Percentiles rank a stretch among this genome's conserved stretches.
Conservation (phyloP, 2,888 invertebrate genomes). For the Xylocampa areola region DNA sequence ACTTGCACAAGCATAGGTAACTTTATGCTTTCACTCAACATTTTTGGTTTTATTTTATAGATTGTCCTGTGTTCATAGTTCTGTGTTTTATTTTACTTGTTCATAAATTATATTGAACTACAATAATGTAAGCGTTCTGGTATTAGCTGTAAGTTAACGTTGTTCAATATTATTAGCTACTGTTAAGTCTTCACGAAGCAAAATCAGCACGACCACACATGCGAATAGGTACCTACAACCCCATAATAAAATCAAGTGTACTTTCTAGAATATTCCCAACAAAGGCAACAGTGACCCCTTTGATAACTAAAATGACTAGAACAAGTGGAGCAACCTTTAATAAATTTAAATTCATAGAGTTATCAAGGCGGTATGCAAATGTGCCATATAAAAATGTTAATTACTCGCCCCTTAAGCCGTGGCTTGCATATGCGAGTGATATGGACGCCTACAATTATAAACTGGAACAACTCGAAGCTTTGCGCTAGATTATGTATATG, state of each 20-base stretch:
- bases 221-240: neutral
- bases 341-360: conserved; percentile 77
- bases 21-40: no score
- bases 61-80: no score
- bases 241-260: neutral
- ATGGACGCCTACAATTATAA: conserved; percentile 55
- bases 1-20: no score
- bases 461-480: conserved; percentile 37
- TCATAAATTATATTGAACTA: no score
- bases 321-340: conserved; percentile 68
- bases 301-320: conserved; percentile 56
- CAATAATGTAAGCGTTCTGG: no score
- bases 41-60: no score
- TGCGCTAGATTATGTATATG: conserved; percentile 22
- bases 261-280: conserved; percentile 12
- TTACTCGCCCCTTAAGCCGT: conserved; percentile 65
- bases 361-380: conserved; percentile 78
- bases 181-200: no score
- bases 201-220: neutral
- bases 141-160: no score
- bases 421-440: conserved; percentile 53
- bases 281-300: conserved; percentile 56
- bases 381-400: conserved; percentile 77
- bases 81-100: no score
- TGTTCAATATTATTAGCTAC: no score